Base-by-base conservation (phyloP, 2,888 invertebrate species). In the Yponomeuta plumbellus region DNA sequence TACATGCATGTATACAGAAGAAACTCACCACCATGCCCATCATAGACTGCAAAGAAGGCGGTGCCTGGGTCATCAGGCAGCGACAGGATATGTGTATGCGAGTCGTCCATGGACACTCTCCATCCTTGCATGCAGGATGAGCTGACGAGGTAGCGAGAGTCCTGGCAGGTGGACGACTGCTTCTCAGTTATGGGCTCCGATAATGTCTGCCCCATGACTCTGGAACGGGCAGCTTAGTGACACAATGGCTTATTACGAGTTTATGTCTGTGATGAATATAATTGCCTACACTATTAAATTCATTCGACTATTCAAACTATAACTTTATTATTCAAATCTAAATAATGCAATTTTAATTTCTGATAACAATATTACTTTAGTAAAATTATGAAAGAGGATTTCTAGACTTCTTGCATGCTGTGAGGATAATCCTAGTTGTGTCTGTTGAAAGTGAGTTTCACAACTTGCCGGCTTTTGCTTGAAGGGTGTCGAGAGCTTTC, bases 61-160 rank as follows among this genome's bases (percentile, higher is more conserved):
- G 98, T 95, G 23, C 94, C 95, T 39, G 97, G 97, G 84, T 99
- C 99, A 79, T 98, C 98, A 2, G 97, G 97, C 71, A 98, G 84
- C 0, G 97, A 96, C 20, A 99, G 90, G 73, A 99, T 96, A 77
- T 99, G 98, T 64, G 98, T 98, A 83, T 99, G 99, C 0, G 98
- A 97, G 88, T 99, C 99, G 91, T 99, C 99, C 99, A 99, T 99
- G 72, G 97, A 97, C 67, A 98, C 95, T 70, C 99, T 92, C 99
- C 99, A 99, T 84, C 99, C 99, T 88, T 99, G 99, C 99, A 99
- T 99, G 80, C 97, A 98, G 22, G 98, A 98, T 1, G 98, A 97
- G n/a, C 98, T 99, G 6, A 99, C 98, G 8, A 92, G 84, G 76
- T 89, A 93, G 6, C 92, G 89, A 39, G 92, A 86, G 81, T 96